A percentile compares a stretch with the other conserved stretches of the same genome.
These are phyloP conservation scores for Eretmochelys imbricata DNA, from an alignment of 2,113 vertebrate species.

Conservation along the genomic window DNA sequence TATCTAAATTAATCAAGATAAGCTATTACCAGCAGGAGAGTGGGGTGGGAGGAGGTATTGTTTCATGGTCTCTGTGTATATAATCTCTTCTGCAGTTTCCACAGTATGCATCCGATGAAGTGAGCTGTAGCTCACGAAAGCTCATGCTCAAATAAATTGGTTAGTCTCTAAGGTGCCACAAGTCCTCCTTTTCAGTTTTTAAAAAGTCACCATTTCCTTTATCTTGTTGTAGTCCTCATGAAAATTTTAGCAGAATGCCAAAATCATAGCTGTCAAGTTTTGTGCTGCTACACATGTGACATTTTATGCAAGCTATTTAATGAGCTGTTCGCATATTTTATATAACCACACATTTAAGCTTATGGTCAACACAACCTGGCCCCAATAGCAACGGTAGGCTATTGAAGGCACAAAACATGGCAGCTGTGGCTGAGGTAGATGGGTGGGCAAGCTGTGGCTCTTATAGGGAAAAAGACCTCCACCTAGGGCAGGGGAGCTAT, in stretches of 20 bases:
- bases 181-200: not conserved
- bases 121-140: too few species aligned
- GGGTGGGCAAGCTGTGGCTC: not conserved
- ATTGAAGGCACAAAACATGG: not conserved
- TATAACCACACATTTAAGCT: not conserved
- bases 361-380: not conserved
- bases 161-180: too few species aligned
- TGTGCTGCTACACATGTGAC: not conserved
- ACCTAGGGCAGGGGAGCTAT: too few species aligned
- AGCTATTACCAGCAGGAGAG: too few species aligned
- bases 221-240: not conserved
- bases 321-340: not conserved
- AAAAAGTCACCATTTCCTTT: not conserved
- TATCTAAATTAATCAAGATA: too few species aligned
- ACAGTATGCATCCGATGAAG: too few species aligned
- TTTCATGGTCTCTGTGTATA: too few species aligned
- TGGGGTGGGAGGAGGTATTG: too few species aligned
- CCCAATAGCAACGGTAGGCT: not conserved
- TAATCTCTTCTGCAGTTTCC: too few species aligned
- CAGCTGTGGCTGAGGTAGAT: not conserved
- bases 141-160: too few species aligned
- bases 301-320: not conserved
- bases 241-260: not conserved
- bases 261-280: not conserved
- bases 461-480: not conserved